These are phyloP conservation scores for Aegotheles bennettii DNA, from an alignment of 2,113 vertebrate genomes.

Conservation along the genomic window DNA sequence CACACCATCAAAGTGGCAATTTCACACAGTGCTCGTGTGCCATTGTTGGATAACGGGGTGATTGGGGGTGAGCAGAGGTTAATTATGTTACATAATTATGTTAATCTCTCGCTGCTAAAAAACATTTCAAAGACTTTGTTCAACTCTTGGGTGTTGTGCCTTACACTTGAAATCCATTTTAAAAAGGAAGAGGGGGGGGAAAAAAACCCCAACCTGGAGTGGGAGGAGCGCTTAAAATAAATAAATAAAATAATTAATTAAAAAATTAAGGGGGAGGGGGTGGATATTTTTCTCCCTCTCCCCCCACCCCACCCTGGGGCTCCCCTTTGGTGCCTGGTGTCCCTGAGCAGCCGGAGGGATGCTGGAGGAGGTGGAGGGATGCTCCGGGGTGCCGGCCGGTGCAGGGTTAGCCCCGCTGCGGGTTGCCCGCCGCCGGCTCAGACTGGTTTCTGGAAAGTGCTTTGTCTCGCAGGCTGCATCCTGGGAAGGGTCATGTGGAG, in stretches of 20 bases:
- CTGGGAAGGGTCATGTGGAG: conserved; percentile 88
- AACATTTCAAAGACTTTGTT: not conserved
- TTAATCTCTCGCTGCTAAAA: not conserved
- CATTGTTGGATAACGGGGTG: not conserved
- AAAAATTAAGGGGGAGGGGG: too few relatives aligned
- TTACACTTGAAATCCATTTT: not conserved
- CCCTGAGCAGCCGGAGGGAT: not conserved
- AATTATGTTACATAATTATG: not conserved
- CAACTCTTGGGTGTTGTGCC: not conserved
- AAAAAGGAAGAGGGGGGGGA: not conserved
- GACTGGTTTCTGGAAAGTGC: conserved; percentile 88
- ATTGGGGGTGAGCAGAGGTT: not conserved
- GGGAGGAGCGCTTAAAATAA: not conserved
- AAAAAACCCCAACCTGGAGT: not conserved
- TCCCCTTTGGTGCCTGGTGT: not conserved
- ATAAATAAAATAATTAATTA: not conserved
- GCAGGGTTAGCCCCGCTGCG: conserved; percentile 83
- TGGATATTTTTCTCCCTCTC: not conserved
- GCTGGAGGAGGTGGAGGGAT: not conserved
- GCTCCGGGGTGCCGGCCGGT: conserved; percentile 28
- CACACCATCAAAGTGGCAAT: rapidly evolving
- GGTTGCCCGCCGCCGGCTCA: conserved; percentile 83
- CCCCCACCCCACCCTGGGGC: not conserved
- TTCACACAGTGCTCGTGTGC: not conserved
- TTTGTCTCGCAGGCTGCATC: conserved; percentile 85